Evolutionary conservation across 2,113 vertebrate genomes (phyloP), one percentile per base, ranked within the genome.

Genomic region (Neotoma lepida): DNA sequence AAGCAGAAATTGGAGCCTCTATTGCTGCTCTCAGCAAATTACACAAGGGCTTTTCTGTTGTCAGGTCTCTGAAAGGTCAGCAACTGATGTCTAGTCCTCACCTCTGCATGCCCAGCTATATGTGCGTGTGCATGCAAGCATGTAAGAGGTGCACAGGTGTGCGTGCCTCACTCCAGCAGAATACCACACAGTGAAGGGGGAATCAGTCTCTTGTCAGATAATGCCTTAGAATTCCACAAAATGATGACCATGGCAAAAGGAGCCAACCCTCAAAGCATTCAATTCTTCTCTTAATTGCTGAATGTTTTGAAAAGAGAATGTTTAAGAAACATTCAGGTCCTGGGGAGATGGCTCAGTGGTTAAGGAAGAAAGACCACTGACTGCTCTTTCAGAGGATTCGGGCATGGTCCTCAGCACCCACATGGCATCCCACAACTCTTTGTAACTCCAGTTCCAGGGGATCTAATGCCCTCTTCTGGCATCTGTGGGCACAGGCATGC

Each of bases 71-170:
- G 56, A 78, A 91, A 91, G 84, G 70, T 22, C 24, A 81, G 73
- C 17, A 56, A 9, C 28, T 44, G 13, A 76, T 71, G 41, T 33
- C 63, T 80, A 91, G n/a, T 70, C 22, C 74, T 89, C 77, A 51
- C 2, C 35, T 51, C 54, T 87, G 41, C 58, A 56, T 46, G 66
- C 46, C 33, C 22, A 88, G 41, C 46, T 78, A 33, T 39, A 66
- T 6, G 41, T 30, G 30, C 2, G 15, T 12, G 41, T 51, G 7
- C 26, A 2, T 56, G 35, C 12, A 10, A 14, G 7, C 24, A 4
- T 0, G 0, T 10, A 22, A 14, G 1, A 4, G 28, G 20, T 51
- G 26, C 64, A 26, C 4, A 12, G n/a, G 8, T 0, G 0, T 17
- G 33, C 8, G 39, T n/a, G n/a, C 44, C 2, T 51, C 49, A n/a